Percentiles rank a stretch among this genome's conserved stretches.
phyloP scores from a whole-genome alignment of 1,140 invertebrate species.

The Bombus sylvicola region DNA sequence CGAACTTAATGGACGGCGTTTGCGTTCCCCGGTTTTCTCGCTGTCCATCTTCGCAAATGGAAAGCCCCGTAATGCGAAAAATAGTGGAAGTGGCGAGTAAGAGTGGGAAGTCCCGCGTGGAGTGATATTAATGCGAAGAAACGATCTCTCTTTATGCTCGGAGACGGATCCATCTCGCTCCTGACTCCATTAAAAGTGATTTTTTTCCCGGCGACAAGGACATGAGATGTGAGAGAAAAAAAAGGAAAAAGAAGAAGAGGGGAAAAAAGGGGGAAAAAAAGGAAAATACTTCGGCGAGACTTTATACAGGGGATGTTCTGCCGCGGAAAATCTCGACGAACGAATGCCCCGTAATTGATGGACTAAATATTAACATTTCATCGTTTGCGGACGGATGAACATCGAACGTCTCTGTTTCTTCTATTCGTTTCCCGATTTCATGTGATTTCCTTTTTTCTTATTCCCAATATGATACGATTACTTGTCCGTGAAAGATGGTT shows the following conservation, averaged over 20 bases:
- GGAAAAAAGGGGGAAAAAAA: neutral
- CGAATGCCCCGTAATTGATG: constrained; percentile 49
- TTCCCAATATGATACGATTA: neutral
- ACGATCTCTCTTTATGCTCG: constrained; percentile 58
- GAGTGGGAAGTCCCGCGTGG: constrained; percentile 44
- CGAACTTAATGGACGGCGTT: constrained; percentile 59
- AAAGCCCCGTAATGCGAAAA: constrained; percentile 62
- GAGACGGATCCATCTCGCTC: constrained; percentile 51
- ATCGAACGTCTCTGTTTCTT: constrained; percentile 9
- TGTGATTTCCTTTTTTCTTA: neutral
- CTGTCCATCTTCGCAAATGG: constrained; percentile 61
- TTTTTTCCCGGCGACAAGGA: constrained; percentile 24
- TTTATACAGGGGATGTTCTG: constrained; percentile 33
- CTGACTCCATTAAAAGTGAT: constrained; percentile 65
- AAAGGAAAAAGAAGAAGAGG: too few relatives aligned
- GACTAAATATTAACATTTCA: constrained; percentile 57
- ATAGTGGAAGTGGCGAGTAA: constrained; percentile 52
- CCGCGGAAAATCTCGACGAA: constrained; percentile 35
- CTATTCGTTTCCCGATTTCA: neutral
- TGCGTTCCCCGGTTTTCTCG: constrained; percentile 51
- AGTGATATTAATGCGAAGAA: constrained; percentile 68
- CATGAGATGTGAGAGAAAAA: neutral
- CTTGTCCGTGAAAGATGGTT: neutral
- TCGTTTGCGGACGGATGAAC: constrained; percentile 27
- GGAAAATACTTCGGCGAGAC: neutral